Conservation (phyloP, 1,140 invertebrate genomes). For the Pseudomyrmex pallidus region DNA sequence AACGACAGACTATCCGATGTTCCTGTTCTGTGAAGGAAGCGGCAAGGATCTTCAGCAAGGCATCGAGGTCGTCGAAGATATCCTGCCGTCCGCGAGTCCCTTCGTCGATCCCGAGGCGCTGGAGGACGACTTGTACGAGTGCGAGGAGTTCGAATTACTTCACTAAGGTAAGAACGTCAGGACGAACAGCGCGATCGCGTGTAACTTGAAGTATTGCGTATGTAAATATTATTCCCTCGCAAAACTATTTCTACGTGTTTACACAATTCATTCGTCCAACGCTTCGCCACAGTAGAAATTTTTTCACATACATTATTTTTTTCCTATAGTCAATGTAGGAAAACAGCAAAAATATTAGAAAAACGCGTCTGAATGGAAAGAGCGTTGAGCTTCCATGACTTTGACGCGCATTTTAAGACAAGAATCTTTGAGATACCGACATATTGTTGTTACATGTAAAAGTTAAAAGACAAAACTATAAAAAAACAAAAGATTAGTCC, state of each 20-base stretch:
- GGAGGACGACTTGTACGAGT: constrained; percentile 89
- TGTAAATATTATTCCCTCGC: constrained; percentile 16
- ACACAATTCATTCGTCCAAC: constrained; percentile 46
- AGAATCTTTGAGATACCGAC: constrained; percentile 10
- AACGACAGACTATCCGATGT: constrained; percentile 91
- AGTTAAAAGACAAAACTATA: constrained; percentile 14
- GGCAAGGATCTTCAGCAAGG: constrained; percentile 86
- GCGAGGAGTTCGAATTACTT: constrained; percentile 89
- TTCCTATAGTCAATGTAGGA: constrained; percentile 20
- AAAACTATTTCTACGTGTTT: constrained; percentile 38
- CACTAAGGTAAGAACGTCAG: constrained; percentile 54
- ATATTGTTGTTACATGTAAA: not conserved
- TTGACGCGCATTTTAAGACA: constrained; percentile 1
- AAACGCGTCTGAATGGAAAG: not conserved
- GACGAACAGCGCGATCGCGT: not conserved
- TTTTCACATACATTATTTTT: constrained; percentile 3
- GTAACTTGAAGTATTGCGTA: not conserved
- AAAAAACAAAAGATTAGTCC: constrained; percentile 18
- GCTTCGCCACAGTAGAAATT: not conserved
- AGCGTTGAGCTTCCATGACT: constrained; percentile 20
- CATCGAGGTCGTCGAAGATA: constrained; percentile 85
- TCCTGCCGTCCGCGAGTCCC: constrained; percentile 85
- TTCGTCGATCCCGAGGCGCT: constrained; percentile 84
- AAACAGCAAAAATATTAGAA: constrained; percentile 17
- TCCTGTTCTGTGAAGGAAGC: constrained; percentile 91